These are phyloP conservation scores for Drosophila yakuba DNA, from an alignment of 1,140 invertebrate species.

Conservation along the genomic window DNA sequence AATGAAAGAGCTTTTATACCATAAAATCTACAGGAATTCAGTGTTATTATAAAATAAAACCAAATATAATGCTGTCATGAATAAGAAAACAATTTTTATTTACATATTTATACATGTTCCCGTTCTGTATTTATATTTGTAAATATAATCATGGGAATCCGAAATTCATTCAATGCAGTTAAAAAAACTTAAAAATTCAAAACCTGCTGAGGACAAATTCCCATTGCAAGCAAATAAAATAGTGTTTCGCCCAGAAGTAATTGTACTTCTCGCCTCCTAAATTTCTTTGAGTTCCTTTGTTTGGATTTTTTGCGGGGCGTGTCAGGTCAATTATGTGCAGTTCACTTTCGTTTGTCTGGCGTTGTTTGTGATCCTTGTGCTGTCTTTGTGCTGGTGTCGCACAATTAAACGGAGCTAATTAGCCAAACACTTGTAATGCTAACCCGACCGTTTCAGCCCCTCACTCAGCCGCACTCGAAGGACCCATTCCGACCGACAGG, in stretches of 20 bases:
- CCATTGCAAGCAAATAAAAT: no score
- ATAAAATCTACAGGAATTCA: no score
- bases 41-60: background rate
- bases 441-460: background rate
- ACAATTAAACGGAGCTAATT: slow-evolving; percentile 62
- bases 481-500: slow-evolving; percentile 1
- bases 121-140: no score
- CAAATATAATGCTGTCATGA: no score
- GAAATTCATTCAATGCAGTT: no score
- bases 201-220: no score
- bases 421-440: slow-evolving; percentile 70
- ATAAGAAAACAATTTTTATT: no score
- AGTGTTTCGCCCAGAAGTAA: background rate
- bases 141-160: no score
- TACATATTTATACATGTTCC: background rate
- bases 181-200: no score
- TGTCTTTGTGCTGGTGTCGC: slow-evolving; percentile 43
- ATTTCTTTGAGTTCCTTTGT: slow-evolving; percentile 40
- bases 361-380: slow-evolving; percentile 9
- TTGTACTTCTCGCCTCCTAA: background rate
- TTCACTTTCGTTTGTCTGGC: slow-evolving; percentile 41
- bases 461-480: background rate
- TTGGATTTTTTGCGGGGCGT: slow-evolving; percentile 47
- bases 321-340: slow-evolving; percentile 69
- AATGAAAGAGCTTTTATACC: slow-evolving; percentile 1